Base-by-base conservation (phyloP, 2,888 invertebrate genomes). In the Epistrophe eligans region DNA sequence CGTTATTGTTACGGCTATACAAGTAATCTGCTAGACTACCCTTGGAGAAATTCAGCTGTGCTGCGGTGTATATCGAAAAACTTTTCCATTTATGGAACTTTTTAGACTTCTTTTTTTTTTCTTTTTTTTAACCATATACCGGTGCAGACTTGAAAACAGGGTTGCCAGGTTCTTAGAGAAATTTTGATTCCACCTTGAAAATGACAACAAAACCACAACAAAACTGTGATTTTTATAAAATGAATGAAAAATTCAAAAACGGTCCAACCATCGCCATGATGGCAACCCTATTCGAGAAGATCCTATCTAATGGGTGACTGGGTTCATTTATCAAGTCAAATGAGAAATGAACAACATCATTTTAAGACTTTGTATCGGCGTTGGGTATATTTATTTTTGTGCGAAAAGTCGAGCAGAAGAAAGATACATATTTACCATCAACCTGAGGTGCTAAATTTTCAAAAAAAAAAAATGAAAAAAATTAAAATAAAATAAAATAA, bases 261-360 rank as follows among this genome's bases (percentile, higher is more conserved):
- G 10, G 17, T 43, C 6, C 24, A 35, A 35, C n/a, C n/a, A 35
- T 9, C 0, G 35, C 8, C 10, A 38, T 3, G 35, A 2, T 62
- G 62, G 62, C 40, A 62, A 62, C 40, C 32, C 66, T 32, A 11
- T 0, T 6, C 8, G 17, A 40, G 38, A 70, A 64, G 79, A 76
- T 83, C n/a, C 72, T 79, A 82, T 79, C 79, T 76, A 35, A 67
- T 50, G 67, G 67, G 67, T 57, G 43, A 48, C 70, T 76, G 72
- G 87, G 76, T 83, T 83, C 87, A 87, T 87, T 87, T 87, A 87
- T 87, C 87, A 87, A 79, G 76, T 76, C 83, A 83, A 87, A 87
- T 87, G 87, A 87, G 87, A 87, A 87, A 87, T 87, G 87, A 87
- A 87, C 87, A 87, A 74, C 87, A 83, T 87, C 87, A 87, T 87